A percentile compares a stretch with the other conserved stretches of the same genome.
These are phyloP conservation scores for Aselliscus stoliczkanus DNA, from an alignment of 2,797 vertebrate genomes.

Conservation along the genomic window DNA sequence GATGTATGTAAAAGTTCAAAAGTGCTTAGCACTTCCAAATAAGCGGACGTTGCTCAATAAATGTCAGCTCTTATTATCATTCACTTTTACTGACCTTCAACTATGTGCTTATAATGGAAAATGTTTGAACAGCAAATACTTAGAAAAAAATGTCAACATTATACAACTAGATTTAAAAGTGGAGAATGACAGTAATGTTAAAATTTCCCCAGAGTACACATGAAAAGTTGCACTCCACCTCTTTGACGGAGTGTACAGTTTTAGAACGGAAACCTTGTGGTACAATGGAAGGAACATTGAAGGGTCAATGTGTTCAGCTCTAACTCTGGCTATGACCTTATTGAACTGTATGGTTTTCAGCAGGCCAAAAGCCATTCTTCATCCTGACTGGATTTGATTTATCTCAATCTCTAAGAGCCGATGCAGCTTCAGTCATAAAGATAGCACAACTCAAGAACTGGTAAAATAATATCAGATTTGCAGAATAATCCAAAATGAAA, in stretches of 20 bases:
- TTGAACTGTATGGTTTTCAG: neutral
- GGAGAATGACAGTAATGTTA: slow-evolving; percentile 25
- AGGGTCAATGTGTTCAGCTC: neutral
- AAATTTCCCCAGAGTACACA: slow-evolving; percentile 23
- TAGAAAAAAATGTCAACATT: neutral
- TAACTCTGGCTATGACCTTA: slow-evolving; percentile 29
- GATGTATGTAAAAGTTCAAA: neutral
- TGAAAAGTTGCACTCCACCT: slow-evolving; percentile 46
- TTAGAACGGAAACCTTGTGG: slow-evolving; percentile 62
- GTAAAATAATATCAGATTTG: neutral
- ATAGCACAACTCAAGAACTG: neutral
- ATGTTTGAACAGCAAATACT: neutral
- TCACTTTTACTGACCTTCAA: slow-evolving; percentile 15
- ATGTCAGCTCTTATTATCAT: neutral
- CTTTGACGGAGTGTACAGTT: slow-evolving; percentile 33
- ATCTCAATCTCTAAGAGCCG: neutral
- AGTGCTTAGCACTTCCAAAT: neutral
- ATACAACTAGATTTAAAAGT: slow-evolving; percentile 9
- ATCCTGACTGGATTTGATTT: neutral
- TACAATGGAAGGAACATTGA: neutral
- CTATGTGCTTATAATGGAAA: neutral
- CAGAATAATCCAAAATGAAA: neutral
- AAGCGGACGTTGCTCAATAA: neutral
- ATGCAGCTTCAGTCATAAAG: neutral
- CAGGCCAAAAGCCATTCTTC: neutral